Evolutionary conservation across 2,888 invertebrate genomes (phyloP), one percentile per base, ranked within the genome.

Genomic region (Lamellibrachia columna): DNA sequence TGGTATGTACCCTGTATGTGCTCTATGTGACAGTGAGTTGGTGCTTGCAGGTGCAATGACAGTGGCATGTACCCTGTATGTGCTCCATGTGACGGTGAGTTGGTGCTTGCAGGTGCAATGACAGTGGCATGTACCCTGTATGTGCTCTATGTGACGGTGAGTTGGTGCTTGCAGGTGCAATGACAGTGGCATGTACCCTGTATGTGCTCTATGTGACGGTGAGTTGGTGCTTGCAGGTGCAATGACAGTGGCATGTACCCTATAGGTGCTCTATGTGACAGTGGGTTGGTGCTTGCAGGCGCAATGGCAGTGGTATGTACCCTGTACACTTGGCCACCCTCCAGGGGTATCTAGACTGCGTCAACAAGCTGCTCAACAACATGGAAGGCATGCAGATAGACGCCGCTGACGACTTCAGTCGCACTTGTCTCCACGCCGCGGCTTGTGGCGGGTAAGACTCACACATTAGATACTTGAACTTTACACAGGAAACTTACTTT

Each of bases 251-350:
- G 40, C 1, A 40, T 40, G 40, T 40, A 40, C 40, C 40, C 40
- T 40, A 40, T 40, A 40, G 40, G 40, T 40, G 40, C 40, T 40
- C 40, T 40, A 40, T 40, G 40, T 40, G 40, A 40, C 40, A 40
- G 40, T 40, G 40, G 1, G 40, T 75, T 55, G 7, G 55, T 55
- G 15, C 7, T 92, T 93, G 15, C 92, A 95, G 95, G 91, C 93
- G 94, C 55, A 95, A 95, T 15, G 95, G 95, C 52, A 95, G 96
- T 93, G 97, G 97, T 52, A 97, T 97, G 95, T 97, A 97, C 3
- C 97, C 97, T 0, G 95, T 97, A 90, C 97, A 97, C 95, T 97
- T 97, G 95, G 97, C 97, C 93, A 97, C 97, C 91, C 96, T 97
- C 11, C 97, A 97, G 40, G 97, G 97, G 7, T 97, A 97, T 94